Evolutionary conservation across 1,140 invertebrate species (phyloP).

Genomic region (Macrobrachium rosenbergii): DNA sequence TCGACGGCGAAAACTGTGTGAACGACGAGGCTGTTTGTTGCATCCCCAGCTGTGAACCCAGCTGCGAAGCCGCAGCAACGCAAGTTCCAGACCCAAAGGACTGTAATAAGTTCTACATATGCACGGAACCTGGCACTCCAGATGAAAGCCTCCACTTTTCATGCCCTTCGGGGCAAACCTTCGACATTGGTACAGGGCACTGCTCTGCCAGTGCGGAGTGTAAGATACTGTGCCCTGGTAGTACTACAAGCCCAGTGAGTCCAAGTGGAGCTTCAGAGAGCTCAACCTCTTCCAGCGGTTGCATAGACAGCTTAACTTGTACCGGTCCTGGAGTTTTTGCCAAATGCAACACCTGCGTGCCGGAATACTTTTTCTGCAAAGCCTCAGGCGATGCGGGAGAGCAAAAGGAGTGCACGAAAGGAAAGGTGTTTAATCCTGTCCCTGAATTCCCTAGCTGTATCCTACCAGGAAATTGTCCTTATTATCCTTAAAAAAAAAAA

Average conservation of each 20-base stretch:
- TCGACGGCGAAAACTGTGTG: conserved; percentile 6
- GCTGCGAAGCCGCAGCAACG: background rate
- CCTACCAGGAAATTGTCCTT: conserved; percentile 1
- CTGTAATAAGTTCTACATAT: conserved; percentile 41
- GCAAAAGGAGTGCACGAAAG: background rate
- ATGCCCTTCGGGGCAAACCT: conserved; percentile 7
- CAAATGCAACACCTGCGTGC: background rate
- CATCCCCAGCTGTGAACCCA: background rate
- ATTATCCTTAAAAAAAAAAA: too few species aligned
- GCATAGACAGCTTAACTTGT: background rate
- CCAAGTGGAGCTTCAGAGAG: background rate
- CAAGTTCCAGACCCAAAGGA: conserved; percentile 18
- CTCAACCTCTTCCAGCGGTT: background rate
- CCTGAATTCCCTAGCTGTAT: conserved; percentile 2
- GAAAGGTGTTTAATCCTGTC: background rate
- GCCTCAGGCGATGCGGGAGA: background rate
- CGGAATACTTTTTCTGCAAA: conserved; percentile 1
- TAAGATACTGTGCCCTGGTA: background rate
- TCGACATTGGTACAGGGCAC: conserved; percentile 1
- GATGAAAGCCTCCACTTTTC: background rate
- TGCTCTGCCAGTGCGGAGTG: background rate
- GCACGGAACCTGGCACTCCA: background rate
- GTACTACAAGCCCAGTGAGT: too few species aligned
- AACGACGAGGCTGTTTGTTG: background rate
- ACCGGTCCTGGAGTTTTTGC: background rate